Base-by-base conservation (phyloP, 2,113 vertebrate genomes). In the Zosterops hypoxanthus region DNA sequence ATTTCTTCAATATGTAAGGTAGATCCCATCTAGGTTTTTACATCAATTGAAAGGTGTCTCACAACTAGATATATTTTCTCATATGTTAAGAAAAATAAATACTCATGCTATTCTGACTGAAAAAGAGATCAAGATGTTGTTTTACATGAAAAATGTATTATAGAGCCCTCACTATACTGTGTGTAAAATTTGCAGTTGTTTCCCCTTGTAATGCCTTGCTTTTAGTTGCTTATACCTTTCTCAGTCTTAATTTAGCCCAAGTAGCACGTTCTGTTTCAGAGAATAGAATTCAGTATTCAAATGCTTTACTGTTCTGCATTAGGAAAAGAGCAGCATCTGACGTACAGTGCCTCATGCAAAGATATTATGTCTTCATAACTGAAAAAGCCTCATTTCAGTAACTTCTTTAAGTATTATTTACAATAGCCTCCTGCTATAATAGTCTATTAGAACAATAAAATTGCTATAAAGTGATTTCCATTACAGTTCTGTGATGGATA, bases 351-450 rank as follows among this genome's bases (percentile, higher is more conserved):
- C n/a, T 88, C 56, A 55, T 63, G 76, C 72, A 84, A 69, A 90
- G 39, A 33, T 36, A 63, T 8, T 69, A 73, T 31, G 24, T 69
- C 77, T 95, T 86, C 68, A 42, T 94, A 84, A 82, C 59, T 68
- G 68, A 90, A 90, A 91, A 83, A 83, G 22, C 28, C 20, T 92
- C 9, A n/a, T 60, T 94, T 95, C 79, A 55, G 61, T 70, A 90
- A 80, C 57, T 24, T 69, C 46, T 80, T 76, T 56, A 57, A 77
- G 36, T 53, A 31, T 82, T 92, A 82, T 68, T 90, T 86, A 86
- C 80, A 80, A 29, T 29, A 79, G 28, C 65, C 46, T 79, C 22
- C 64, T 80, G 55, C 39, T 77, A 7, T 77, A 64, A 64, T 41
- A 91, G 34, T 57, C 78, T 64, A 19, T 85, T 59, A 90, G 76